Conservation (phyloP, 2,113 vertebrate genomes). For the Bos indicus region DNA sequence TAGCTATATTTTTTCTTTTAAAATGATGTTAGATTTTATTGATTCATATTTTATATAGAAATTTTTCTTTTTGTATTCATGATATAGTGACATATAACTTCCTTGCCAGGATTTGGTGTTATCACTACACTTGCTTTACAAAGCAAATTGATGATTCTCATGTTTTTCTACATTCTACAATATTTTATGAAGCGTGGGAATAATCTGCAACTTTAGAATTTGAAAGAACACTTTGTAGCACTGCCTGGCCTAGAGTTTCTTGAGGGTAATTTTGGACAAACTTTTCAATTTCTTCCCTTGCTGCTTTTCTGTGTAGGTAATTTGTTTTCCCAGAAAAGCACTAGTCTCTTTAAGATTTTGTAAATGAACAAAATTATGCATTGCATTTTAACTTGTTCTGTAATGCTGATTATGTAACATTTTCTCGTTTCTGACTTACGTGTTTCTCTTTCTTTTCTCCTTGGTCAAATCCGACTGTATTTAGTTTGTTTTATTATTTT, state of each 20-base stretch:
- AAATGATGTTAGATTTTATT: background rate
- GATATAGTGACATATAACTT: background rate
- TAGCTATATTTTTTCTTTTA: background rate
- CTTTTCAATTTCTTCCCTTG: background rate
- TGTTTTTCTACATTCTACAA: background rate
- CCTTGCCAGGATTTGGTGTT: background rate
- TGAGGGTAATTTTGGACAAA: background rate
- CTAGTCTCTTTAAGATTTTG: background rate
- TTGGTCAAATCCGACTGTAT: background rate
- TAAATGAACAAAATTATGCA: background rate
- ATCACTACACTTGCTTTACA: background rate
- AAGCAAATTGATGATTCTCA: background rate
- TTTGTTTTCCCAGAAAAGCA: background rate
- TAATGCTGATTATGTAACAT: background rate
- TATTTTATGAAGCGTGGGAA: background rate
- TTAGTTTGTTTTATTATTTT: constrained; percentile 15
- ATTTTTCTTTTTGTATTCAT: background rate
- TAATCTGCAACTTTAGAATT: background rate
- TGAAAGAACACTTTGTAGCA: background rate
- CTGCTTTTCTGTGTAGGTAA: background rate
- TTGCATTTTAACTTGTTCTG: background rate
- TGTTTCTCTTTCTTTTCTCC: background rate
- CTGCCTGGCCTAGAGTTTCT: background rate
- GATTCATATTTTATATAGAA: background rate
- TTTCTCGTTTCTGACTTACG: background rate